Base-by-base conservation (phyloP, 2,113 vertebrate genomes). In the Silurus meridionalis region DNA sequence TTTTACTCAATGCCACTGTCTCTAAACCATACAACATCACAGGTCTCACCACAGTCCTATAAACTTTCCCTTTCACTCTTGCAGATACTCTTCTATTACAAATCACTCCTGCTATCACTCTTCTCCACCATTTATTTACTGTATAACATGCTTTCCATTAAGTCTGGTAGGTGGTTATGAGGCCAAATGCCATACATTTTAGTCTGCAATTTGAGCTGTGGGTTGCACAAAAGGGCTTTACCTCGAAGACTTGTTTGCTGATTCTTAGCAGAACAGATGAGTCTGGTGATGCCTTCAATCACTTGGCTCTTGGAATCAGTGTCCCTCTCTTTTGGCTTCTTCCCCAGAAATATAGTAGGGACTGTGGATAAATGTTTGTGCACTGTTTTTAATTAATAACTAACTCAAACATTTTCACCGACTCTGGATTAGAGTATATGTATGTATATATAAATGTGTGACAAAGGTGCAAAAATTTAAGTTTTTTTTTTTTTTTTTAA, bases 261-360 rank as follows among this genome's bases (percentile, higher is more conserved):
- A 85, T 96, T 95, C 88, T 95, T 95, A 57, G 95, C 94, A 0
- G 95, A 95, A 88, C 95, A 96, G 90, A 96, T 96, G 75, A 96
- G 92, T 83, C 95, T 93, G 75, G 93, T 96, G 89, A 96, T 96
- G 83, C 95, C 94, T 67, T 96, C 95, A 4, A 96, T 95, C 86
- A 96, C 92, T 85, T 96, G 95, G 91, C 95, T 96, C 93, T 95
- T 96, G 11, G 95, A 95, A 84, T 96, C 95, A 1, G 94, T 89
- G 53, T 96, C 95, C 89, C 93, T 94, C 80, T 96, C 95, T 82
- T 93, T 95, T 48, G 95, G 95, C 60, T 95, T 96, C 93, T 96
- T 96, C 87, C 95, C 95, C 87, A 96, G 91, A 85, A 96, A 96
- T 83, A 96, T 94, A 64, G 95, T 95, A 55, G 95, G 95, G 66